Evolutionary conservation across 1,140 invertebrate species (phyloP).

Genomic region (Akabosia matsudoensis): DNA sequence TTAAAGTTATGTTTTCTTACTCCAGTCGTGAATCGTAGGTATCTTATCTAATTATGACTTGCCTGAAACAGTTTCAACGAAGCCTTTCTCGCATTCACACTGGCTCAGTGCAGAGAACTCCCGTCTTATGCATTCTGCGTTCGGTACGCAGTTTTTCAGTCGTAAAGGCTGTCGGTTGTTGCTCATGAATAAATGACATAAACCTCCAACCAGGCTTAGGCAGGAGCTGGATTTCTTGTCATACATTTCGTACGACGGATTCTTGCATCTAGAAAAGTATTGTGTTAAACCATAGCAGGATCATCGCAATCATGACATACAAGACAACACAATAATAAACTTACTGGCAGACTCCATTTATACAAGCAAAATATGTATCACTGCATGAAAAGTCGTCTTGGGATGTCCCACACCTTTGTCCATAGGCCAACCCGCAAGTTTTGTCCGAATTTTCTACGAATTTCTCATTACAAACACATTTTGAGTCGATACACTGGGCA

Average conservation of each 20-base stretch:
- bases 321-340: background rate
- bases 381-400: conserved; percentile 22
- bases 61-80: conserved; percentile 30
- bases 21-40: no score
- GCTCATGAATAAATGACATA: conserved; percentile 34
- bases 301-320: background rate
- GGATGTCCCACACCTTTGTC: conserved; percentile 22
- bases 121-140: conserved; percentile 33
- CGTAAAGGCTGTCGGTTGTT: conserved; percentile 30
- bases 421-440: conserved; percentile 29
- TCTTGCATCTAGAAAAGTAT: conserved; percentile 17
- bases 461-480: conserved; percentile 28
- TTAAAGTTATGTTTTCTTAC: no score
- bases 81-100: conserved; percentile 36
- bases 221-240: conserved; percentile 27
- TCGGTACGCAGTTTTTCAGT: conserved; percentile 34
- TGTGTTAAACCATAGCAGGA: background rate
- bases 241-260: conserved; percentile 32
- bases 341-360: conserved; percentile 31
- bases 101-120: conserved; percentile 32
- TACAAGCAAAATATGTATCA: conserved; percentile 34
- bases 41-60: background rate
- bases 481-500: conserved; percentile 29
- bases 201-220: conserved; percentile 30
- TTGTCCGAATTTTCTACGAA: conserved; percentile 31